phyloP scores from a whole-genome alignment of 1,140 invertebrate species.

The Lasioglossum baleicum region DNA sequence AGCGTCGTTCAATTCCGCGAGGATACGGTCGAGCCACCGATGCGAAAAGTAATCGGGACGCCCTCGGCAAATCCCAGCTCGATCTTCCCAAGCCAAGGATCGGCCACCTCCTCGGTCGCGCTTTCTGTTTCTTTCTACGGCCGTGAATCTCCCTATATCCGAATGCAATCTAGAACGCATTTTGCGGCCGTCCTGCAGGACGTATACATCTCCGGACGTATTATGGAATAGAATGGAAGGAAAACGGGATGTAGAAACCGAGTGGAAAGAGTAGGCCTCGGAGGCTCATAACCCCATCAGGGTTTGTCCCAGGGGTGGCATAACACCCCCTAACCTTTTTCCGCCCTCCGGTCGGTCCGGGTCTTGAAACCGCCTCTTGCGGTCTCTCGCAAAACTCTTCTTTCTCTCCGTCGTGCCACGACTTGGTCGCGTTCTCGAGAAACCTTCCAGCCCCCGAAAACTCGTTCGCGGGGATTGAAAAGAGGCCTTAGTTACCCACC shows the following conservation, averaged over 20 bases:
- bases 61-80: conserved; percentile 71
- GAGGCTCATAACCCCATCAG: conserved; percentile 81
- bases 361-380: conserved; percentile 63
- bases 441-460: conserved; percentile 8
- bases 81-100: conserved; percentile 69
- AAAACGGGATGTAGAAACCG: conserved; percentile 75
- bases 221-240: conserved; percentile 79
- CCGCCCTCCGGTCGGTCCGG: conserved; percentile 42
- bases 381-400: conserved; percentile 55
- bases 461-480: conserved; percentile 60
- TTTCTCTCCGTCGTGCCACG: neutral
- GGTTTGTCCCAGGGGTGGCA: conserved; percentile 74
- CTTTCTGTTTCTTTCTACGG: conserved; percentile 8
- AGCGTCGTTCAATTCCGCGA: conserved; percentile 44
- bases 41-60: conserved; percentile 71
- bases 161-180: conserved; percentile 77
- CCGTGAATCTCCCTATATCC: conserved; percentile 70
- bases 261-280: conserved; percentile 78
- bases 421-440: neutral
- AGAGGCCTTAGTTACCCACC: conserved; percentile 59
- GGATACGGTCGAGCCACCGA: conserved; percentile 53
- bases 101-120: conserved; percentile 12
- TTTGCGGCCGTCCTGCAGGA: conserved; percentile 73
- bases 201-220: conserved; percentile 74
- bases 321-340: conserved; percentile 65